Evolutionary conservation across 2,113 vertebrate genomes (phyloP), one percentile per base, ranked within the genome.

Genomic region (Oncorhynchus keta): DNA sequence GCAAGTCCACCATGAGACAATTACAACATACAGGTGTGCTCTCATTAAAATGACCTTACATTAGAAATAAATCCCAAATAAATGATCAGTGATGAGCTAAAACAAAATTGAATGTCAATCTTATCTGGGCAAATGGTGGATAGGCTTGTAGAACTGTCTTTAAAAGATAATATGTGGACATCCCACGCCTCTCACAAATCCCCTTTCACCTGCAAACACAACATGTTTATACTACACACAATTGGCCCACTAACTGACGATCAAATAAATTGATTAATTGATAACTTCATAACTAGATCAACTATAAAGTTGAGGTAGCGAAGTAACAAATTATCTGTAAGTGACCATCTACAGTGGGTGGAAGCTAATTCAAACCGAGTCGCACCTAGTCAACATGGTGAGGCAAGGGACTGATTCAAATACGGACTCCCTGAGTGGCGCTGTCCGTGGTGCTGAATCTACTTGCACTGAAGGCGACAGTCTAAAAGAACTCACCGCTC

Each of bases 401-500:
- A 62, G 59, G n/a, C 7, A 9, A 62, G 59, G 5, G n/a, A 62
- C 5, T 7, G 9, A n/a, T 45, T 11, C 7, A 9, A n/a, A 62
- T 62, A 8, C n/a, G n/a, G n/a, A n/a, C 59, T 4, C 59, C 6
- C 59, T 62, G n/a, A 24, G 59, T 7, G 59, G n/a, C 59, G 59
- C 59, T 62, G 59, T 62, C 59, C 59, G 9, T 62, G 59, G 59
- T 62, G 18, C n/a, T 55, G 51, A 18, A 55, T 18, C 51, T 55
- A 18, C 8, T 12, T 45, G 39, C 9, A 45, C 39, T 45, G 39
- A 55, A 18, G 7, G 59, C 6, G n/a, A 62, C 20, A n/a, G 59
- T 22, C n/a, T 72, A 66, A 73, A 30, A 2, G 28, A 62, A 70
- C 73, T 76, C 80, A 39, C 39, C 12, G 8, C 3, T 64, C 6